Percentiles rank a stretch among this genome's conserved stretches.
Conservation (phyloP, 2,888 invertebrate genomes). For the Latheticus oryzae region DNA sequence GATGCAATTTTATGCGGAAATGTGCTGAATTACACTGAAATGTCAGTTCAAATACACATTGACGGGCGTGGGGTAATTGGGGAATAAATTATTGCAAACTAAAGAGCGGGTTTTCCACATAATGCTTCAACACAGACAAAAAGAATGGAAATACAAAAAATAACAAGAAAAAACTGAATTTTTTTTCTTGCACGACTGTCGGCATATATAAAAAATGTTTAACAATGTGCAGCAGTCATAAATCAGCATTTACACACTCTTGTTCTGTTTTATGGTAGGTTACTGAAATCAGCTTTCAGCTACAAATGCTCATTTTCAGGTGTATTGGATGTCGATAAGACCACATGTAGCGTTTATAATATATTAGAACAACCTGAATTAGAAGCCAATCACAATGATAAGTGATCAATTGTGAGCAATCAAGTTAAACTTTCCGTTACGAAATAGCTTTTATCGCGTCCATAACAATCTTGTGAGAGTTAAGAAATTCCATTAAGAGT, state of each 20-base stretch:
- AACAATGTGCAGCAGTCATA: constrained; percentile 11
- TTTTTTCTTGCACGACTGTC: too few relatives aligned
- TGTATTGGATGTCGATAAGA: too few relatives aligned
- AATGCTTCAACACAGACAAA: too few relatives aligned
- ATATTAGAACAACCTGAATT: too few relatives aligned
- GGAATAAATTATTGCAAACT: too few relatives aligned
- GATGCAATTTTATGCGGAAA: constrained; percentile 53
- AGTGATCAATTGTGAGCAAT: too few relatives aligned
- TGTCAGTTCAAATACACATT: constrained; percentile 54
- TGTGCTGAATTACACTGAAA: constrained; percentile 46
- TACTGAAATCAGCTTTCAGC: constrained; percentile 3
- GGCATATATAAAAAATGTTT: too few relatives aligned
- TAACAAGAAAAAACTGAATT: too few relatives aligned
- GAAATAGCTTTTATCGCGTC: constrained; percentile 28
- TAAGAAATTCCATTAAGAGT: constrained; percentile 49
- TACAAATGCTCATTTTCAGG: constrained; percentile 5
- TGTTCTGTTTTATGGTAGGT: constrained; percentile 2
- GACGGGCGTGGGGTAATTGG: constrained; percentile 33
- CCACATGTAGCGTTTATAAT: too few relatives aligned
- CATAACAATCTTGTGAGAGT: constrained; percentile 31
- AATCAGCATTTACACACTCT: constrained; percentile 15
- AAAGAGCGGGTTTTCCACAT: too few relatives aligned
- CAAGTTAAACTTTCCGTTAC: constrained; percentile 16
- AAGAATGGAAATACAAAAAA: too few relatives aligned
- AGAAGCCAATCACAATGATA: too few relatives aligned